Percentiles rank a stretch among this genome's conserved stretches.
phyloP scores from a whole-genome alignment of 2,797 vertebrate species.

The Novumbra hubbsi region DNA sequence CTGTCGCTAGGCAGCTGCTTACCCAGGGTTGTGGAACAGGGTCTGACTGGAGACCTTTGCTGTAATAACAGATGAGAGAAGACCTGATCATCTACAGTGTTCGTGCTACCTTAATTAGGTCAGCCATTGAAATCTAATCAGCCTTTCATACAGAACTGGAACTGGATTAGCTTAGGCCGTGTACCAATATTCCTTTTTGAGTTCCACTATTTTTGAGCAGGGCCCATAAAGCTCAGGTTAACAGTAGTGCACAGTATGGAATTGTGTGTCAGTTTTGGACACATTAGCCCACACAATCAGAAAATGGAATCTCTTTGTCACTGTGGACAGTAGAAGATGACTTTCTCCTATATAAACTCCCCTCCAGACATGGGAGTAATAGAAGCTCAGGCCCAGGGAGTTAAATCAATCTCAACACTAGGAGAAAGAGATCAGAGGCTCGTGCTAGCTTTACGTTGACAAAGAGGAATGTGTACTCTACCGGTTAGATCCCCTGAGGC shows the following conservation, averaged over 20 bases:
- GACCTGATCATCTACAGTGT: neutral
- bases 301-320: neutral
- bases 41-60: neutral
- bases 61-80: neutral
- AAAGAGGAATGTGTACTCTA: neutral
- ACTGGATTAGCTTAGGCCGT: neutral
- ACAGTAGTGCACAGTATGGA: conserved; percentile 71
- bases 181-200: conserved; percentile 38
- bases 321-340: neutral
- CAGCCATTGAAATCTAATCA: conserved; percentile 8
- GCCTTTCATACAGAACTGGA: neutral
- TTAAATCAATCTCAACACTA: neutral
- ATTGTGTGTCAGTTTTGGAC: conserved; percentile 45
- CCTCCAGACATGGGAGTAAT: neutral
- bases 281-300: neutral
- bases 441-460: neutral
- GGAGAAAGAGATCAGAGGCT: neutral
- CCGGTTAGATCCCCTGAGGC: neutral
- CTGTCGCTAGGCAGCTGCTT: too few species aligned
- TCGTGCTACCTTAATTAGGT: neutral
- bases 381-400: neutral
- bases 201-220: conserved; percentile 52
- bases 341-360: neutral
- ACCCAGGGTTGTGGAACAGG: neutral
- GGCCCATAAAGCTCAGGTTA: conserved; percentile 26